Evolutionary conservation across 2,888 invertebrate species (phyloP), one percentile per base, ranked within the genome.

Genomic region (Dasysyrphus tricinctus): DNA sequence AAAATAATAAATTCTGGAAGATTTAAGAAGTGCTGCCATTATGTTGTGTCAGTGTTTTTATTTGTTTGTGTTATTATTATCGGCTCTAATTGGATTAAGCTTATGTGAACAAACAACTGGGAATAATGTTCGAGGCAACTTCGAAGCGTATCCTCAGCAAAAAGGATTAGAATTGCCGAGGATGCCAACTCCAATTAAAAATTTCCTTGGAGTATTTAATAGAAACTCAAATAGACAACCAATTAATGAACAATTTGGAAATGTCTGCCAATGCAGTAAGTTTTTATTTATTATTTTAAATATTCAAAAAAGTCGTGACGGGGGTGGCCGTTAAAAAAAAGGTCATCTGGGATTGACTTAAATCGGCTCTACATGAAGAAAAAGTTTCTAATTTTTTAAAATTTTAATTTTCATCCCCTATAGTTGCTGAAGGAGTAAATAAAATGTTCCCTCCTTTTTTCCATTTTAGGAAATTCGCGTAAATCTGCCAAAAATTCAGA

Each of bases 191-290:
- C 90, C 91, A 86, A 91, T 93, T 54, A 94, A 93, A 91, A 94
- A 94, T 91, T 93, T 94, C 91, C 94, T 95, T 89, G 94, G 95
- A 37, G 92, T 94, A 63, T 95, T 95, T 93, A 95, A 95, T 88
- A 94, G 95, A 90, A 93, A 94, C 88, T 94, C 95, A 56, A 91
- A 90, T 85, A 89, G 90, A 80, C 90, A 89, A 77, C 95, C 96
- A 24, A 4, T 42, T 32, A 39, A 34, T 34, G 75, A 70, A 0
- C 49, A 24, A 0, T 44, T 8, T 4, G 54, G 19, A n/a, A 78
- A 49, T 24, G 54, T 74, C 4, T 86, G 82, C 14, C 56, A 75
- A n/a, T 86, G 81, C 59, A 37, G 86, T 86, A 61, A 82, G 86
- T 86, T 61, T 42, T 39, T 0, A 4, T 12, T 7, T 59, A 19